Percentiles rank a stretch among this genome's conserved stretches.
Evolutionary conservation across 2,113 vertebrate genomes (phyloP).

Genomic region (Gymnobelideus leadbeateri): DNA sequence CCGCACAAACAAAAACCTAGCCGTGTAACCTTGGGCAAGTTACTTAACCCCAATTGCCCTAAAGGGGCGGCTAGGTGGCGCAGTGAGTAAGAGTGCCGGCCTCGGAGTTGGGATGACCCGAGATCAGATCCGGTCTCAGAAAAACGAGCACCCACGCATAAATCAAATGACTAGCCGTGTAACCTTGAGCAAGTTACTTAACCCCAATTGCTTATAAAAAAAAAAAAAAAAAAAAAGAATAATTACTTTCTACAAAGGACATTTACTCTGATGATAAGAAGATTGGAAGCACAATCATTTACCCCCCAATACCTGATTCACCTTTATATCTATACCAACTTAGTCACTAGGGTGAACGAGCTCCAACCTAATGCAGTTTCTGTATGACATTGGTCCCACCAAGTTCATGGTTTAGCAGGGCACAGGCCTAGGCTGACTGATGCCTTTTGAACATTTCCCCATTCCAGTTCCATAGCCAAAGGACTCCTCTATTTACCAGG

Average conservation of each 20-base stretch:
- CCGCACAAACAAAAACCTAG: no score
- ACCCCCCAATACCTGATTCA: neutral
- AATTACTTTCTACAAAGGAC: neutral
- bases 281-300: neutral
- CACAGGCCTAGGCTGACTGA: neutral
- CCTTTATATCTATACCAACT: neutral
- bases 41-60: no score
- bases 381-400: neutral
- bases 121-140: no score
- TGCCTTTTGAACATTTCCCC: neutral
- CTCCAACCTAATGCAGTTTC: neutral
- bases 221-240: no score
- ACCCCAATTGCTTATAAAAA: no score
- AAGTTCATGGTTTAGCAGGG: neutral
- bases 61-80: no score
- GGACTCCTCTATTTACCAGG: neutral
- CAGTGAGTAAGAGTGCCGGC: no score
- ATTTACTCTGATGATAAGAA: neutral
- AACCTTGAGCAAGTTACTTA: no score
- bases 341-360: neutral
- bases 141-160: no score
- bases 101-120: no score
- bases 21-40: no score
- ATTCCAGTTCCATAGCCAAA: neutral
- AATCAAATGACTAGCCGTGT: no score